These are phyloP conservation scores for Drosophila mayaguana DNA, from an alignment of 2,888 invertebrate genomes.

Conservation along the genomic window DNA sequence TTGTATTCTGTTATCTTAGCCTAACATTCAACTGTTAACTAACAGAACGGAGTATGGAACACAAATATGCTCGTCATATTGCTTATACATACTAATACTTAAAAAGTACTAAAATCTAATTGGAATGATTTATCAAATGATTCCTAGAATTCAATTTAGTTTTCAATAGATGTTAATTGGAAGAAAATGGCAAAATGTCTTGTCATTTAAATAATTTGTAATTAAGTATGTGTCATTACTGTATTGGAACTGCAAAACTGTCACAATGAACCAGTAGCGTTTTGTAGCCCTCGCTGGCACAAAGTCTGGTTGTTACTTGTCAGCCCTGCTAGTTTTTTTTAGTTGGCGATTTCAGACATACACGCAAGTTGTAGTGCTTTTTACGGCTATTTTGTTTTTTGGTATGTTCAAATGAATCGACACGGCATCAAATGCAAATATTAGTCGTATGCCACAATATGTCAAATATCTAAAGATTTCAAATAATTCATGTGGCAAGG, in stretches of 20 bases:
- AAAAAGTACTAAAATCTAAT: neutral
- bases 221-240: conserved; percentile 27
- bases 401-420: conserved; percentile 57
- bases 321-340: conserved; percentile 66
- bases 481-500: conserved; percentile 22
- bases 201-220: neutral
- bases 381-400: conserved; percentile 80
- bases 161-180: neutral
- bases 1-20: neutral
- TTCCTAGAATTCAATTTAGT: too few species aligned
- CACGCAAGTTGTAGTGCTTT: conserved; percentile 72
- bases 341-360: conserved; percentile 72
- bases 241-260: conserved; percentile 1
- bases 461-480: conserved; percentile 2
- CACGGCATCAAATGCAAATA: conserved; percentile 23
- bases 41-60: neutral
- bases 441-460: conserved; percentile 8
- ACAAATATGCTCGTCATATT: neutral
- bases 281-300: conserved; percentile 41
- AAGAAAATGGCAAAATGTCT: neutral
- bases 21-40: neutral
- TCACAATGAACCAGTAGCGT: conserved; percentile 12
- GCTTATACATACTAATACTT: accelerated
- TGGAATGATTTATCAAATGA: neutral
- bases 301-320: conserved; percentile 38